Evolutionary conservation across 2,888 invertebrate genomes (phyloP).

Genomic region (Cheiracanthium punctorium): DNA sequence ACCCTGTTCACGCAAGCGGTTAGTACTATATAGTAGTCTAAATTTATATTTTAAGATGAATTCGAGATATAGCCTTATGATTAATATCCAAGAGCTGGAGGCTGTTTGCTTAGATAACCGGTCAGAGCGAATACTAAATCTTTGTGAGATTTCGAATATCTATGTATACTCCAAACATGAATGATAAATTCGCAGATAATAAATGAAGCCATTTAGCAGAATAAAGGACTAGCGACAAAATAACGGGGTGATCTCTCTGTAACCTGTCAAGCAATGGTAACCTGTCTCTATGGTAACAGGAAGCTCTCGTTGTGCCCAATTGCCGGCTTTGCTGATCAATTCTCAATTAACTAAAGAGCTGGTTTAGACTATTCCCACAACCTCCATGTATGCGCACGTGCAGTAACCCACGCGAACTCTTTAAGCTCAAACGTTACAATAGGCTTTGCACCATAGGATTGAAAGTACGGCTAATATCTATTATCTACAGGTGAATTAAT

Average conservation of each 20-base stretch:
- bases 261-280: neutral
- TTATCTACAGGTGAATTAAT: neutral
- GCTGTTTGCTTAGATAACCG: too few relatives aligned
- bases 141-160: too few relatives aligned
- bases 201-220: neutral
- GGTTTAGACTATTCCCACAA: neutral
- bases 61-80: too few relatives aligned
- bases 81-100: too few relatives aligned
- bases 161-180: too few relatives aligned
- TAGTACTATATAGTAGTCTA: too few relatives aligned
- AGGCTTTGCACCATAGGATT: neutral
- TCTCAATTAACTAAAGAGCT: constrained; percentile 25
- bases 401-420: neutral
- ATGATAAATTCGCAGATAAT: too few relatives aligned
- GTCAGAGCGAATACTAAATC: too few relatives aligned
- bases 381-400: neutral
- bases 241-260: neutral
- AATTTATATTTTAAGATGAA: too few relatives aligned
- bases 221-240: constrained; percentile 9
- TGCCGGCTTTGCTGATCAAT: neutral
- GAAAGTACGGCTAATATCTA: neutral
- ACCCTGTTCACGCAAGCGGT: too few relatives aligned
- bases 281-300: constrained; percentile 5
- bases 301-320: neutral
- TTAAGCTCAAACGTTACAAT: neutral